Base-by-base conservation (phyloP, 2,888 invertebrate genomes). In the Bursaphelenchus okinawaensis region DNA sequence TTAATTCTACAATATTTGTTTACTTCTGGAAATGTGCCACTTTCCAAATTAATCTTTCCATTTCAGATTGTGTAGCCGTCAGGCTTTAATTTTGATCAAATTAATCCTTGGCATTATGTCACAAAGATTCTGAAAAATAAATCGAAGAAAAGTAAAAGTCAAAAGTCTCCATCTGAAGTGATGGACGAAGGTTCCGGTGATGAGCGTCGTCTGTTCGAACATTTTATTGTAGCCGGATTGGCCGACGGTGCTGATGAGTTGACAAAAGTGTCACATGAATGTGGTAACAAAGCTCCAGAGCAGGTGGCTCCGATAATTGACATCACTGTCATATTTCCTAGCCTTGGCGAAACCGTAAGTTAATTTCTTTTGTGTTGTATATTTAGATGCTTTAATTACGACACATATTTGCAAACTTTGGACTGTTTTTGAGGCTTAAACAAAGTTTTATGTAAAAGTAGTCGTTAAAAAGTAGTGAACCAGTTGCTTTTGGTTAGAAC, bases 171-270 rank as follows among this genome's bases (percentile, higher is more conserved):
- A n/a, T 40, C 40, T 16, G 40, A 40, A 40, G 40, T 40, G 40
- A 40, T 40, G 40, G 40, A 12, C 12, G 29, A 1, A 12, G 1
- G 24, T 22, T 22, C 12, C n/a, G 64, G 52, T n/a, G 69, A 69
- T 27, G 73, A 77, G 52, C 70, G 79, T 28, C 74, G 78, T 16
- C 68, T 82, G 9, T 80, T 82, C 68, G 96, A 98, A 86, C 96
- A 96, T 86, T 98, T 98, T 87, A 93, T 98, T 74, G 91, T 96
- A 69, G 94, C 95, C 82, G 96, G 96, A 27, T 87, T 95, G 83
- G 91, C 93, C 19, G 90, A 90, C 69, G 88, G 89, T 81, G 62
- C 58, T 6, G 58, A 72, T 23, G 71, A 76, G 55, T 60, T 80
- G 27, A 73, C 69, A 4, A 75, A 78, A 24, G 69, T 77, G 7